phyloP scores from a whole-genome alignment of 2,797 vertebrate species.

The Champsocephalus gunnari region DNA sequence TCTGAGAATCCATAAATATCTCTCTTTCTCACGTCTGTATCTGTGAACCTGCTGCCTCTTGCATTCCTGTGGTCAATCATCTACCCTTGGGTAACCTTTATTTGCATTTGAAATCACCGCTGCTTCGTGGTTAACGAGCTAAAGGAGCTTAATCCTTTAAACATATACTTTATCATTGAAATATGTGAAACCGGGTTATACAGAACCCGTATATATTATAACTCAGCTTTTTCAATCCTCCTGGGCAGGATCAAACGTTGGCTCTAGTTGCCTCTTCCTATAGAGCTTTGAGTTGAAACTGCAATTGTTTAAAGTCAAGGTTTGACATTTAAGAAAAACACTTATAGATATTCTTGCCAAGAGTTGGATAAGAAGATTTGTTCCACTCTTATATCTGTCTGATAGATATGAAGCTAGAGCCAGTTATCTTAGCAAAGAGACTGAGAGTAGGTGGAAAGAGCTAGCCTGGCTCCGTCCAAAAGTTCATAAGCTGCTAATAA shows the following conservation, averaged over 20 bases:
- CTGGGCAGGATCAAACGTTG: background rate
- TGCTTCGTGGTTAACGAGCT: conserved; percentile 24
- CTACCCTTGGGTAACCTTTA: conserved; percentile 30
- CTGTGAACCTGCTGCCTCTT: conserved; percentile 44
- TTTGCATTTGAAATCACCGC: conserved; percentile 44
- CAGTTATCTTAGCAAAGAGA: background rate
- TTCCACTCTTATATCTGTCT: background rate
- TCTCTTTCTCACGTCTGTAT: conserved; percentile 8
- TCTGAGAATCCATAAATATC: conserved; percentile 17
- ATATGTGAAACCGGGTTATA: conserved; percentile 1
- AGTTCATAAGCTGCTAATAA: background rate
- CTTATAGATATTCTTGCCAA: background rate
- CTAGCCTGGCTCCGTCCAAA: background rate
- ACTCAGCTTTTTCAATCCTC: background rate
- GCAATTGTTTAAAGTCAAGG: background rate
- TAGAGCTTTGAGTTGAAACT: background rate
- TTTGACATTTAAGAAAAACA: background rate
- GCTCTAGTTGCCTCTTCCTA: background rate
- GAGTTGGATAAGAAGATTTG: background rate
- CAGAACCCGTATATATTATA: background rate
- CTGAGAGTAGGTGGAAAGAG: background rate
- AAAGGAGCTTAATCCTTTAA: conserved; percentile 14
- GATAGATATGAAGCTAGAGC: background rate
- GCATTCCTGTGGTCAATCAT: conserved; percentile 73
- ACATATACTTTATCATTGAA: background rate